Conservation (phyloP, 2,888 invertebrate species). For the Philereme transversata region DNA sequence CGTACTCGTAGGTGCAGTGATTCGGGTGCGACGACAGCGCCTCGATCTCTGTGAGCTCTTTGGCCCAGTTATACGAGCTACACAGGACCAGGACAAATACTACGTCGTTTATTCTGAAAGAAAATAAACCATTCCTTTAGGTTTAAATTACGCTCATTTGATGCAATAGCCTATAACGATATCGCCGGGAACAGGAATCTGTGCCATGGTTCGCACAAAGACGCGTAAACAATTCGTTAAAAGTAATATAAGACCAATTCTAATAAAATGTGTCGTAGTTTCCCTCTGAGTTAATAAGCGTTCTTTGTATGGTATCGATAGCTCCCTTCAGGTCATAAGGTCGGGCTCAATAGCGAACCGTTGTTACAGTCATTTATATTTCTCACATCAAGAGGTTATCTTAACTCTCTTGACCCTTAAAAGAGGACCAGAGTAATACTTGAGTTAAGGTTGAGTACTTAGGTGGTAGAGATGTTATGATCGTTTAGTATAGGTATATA, state of each 20-base stretch:
- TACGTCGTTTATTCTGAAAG: conserved; percentile 54
- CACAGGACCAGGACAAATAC: conserved; percentile 46
- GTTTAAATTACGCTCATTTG: too few relatives aligned
- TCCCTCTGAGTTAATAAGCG: conserved; percentile 19
- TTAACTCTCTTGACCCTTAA: conserved; percentile 20
- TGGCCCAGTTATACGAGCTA: conserved; percentile 42
- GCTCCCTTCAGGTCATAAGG: conserved; percentile 36
- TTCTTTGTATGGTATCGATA: conserved; percentile 26
- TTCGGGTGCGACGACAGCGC: conserved; percentile 58
- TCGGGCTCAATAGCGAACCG: conserved; percentile 33
- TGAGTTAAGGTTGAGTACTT: too few relatives aligned
- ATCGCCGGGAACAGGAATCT: too few relatives aligned
- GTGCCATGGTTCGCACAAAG: too few relatives aligned
- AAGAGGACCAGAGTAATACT: too few relatives aligned
- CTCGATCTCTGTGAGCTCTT: conserved; percentile 70
- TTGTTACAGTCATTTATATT: conserved; percentile 35
- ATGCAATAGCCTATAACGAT: too few relatives aligned
- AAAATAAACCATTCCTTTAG: neutral
- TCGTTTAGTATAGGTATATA: neutral
- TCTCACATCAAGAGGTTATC: conserved; percentile 48
- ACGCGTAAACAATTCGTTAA: neutral
- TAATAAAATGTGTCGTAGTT: neutral
- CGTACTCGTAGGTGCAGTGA: conserved; percentile 79
- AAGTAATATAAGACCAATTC: neutral
- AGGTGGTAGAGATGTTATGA: too few relatives aligned